phyloP scores from a whole-genome alignment of 2,888 invertebrate species.

The Watsonalla binaria region DNA sequence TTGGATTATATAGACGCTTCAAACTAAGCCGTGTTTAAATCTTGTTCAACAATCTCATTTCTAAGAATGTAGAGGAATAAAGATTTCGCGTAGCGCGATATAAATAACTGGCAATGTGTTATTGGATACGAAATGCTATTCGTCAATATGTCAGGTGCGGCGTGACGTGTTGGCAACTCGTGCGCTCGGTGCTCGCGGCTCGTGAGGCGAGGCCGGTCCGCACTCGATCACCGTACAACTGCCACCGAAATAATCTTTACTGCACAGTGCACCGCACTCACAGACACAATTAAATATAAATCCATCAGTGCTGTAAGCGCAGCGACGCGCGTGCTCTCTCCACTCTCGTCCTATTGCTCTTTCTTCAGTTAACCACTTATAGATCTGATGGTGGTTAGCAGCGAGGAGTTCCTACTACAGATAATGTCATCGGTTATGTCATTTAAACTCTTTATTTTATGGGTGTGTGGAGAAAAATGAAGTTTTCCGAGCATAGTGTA shows the following conservation, averaged over 20 bases:
- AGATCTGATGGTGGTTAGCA: background rate
- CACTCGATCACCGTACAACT: constrained; percentile 9
- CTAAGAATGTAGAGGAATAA: background rate
- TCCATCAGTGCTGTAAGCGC: background rate
- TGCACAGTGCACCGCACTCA: background rate
- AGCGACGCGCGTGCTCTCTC: background rate
- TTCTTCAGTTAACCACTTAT: background rate
- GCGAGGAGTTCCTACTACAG: no score
- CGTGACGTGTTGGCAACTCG: constrained; percentile 3
- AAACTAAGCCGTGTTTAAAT: constrained; percentile 20
- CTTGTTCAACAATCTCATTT: constrained; percentile 9
- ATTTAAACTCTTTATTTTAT: no score
- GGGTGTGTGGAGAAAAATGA: no score
- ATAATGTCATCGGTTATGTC: no score
- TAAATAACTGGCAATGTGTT: constrained; percentile 41
- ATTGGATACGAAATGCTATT: constrained; percentile 40
- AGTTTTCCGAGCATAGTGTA: no score
- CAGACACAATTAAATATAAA: constrained; percentile 1
- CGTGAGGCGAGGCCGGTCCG: constrained; percentile 11
- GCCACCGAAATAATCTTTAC: constrained; percentile 6
- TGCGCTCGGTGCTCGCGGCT: constrained; percentile 7
- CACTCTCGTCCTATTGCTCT: background rate
- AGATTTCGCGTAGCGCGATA: constrained; percentile 15
- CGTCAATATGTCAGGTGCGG: constrained; percentile 42
- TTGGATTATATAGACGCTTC: constrained; percentile 23